Conservation (phyloP, 1,140 invertebrate genomes). For the Drosophila navojoa region DNA sequence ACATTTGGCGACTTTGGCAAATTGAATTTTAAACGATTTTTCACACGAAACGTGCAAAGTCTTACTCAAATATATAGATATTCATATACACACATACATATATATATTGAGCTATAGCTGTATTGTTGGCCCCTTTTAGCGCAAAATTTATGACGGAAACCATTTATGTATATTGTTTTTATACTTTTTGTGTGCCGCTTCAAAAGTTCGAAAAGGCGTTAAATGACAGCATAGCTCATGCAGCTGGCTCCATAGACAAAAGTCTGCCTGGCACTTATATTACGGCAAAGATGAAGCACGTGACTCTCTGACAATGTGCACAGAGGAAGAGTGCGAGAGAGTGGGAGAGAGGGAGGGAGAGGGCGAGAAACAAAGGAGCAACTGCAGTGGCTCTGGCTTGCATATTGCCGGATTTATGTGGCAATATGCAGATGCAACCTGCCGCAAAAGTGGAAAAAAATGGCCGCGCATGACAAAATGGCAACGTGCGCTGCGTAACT, state of each 20-base stretch:
- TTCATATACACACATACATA: conserved; percentile 13
- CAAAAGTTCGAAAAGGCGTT: conserved; percentile 28
- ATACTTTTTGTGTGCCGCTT: conserved; percentile 16
- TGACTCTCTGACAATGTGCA: conserved; percentile 49
- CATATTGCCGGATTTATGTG: conserved; percentile 79
- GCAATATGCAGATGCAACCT: conserved; percentile 80
- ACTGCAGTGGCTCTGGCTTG: conserved; percentile 53
- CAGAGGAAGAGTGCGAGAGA: not conserved
- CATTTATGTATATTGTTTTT: conserved; percentile 47
- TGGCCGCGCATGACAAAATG: conserved; percentile 37
- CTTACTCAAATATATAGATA: conserved; percentile 12
- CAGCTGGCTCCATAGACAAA: conserved; percentile 52
- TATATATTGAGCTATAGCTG: conserved; percentile 22
- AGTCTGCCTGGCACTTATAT: conserved; percentile 60
- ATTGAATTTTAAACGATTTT: conserved; percentile 65
- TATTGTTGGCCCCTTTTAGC: conserved; percentile 21
- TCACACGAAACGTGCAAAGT: conserved; percentile 39
- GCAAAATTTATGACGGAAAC: conserved; percentile 51
- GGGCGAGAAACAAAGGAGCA: not conserved
- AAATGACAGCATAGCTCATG: conserved; percentile 33
- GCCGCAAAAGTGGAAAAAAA: conserved; percentile 47
- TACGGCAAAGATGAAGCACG: conserved; percentile 70
- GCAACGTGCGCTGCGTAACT: conserved; percentile 74
- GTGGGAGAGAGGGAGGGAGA: no score
- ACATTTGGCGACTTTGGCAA: conserved; percentile 46